Base-by-base conservation (phyloP, 2,797 vertebrate species). In the Sebastes vulpes region DNA sequence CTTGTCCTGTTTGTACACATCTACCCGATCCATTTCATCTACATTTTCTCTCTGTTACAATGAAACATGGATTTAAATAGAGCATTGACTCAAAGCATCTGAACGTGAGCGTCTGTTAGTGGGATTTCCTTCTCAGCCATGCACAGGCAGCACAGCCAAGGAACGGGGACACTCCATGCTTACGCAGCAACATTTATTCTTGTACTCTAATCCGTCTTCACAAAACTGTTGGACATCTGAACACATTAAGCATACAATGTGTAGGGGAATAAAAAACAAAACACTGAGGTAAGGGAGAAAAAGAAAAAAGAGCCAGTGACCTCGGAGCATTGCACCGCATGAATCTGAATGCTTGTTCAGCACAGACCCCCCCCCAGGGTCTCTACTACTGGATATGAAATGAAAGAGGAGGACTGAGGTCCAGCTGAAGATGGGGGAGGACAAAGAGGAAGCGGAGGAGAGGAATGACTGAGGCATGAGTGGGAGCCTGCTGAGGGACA, bases 311-410 rank as follows among this genome's bases (percentile, higher is more conserved):
- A 14, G 42, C 52, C 29, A 46, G 76, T 75, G 81, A 78, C 79
- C 58, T 82, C 74, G 63, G 38, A 64, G 61, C 66, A 75, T 78
- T 68, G 66, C 84, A 84, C 57, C 23, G 54, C 32, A 73, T 46
- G 42, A 46, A 46, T 46, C 16, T 46, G 42, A 46, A 18, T 18
- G 70, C 73, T 57, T 38, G 58, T 70, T 82, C 65, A 65, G 86
- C 68, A 31, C 25, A 42, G 9, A 9, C 38, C 29, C 23, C 25
- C 16, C 38, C 14, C 38, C 2, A 64, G 70, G 56, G 52, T 59
- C 60, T 61, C 9, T 0, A 26, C 31, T 26, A 35, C 52, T 53
- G 42, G 65, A 65, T 70, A n/a, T 53, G 73, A 70, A 72, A 69
- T 0, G 3, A 53, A 50, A 48, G 12, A 54, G 32, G 31, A 64